Percentiles rank a stretch among this genome's conserved stretches.
Evolutionary conservation across 2,888 invertebrate species (phyloP).

Genomic region (Tenthredo mesomela): DNA sequence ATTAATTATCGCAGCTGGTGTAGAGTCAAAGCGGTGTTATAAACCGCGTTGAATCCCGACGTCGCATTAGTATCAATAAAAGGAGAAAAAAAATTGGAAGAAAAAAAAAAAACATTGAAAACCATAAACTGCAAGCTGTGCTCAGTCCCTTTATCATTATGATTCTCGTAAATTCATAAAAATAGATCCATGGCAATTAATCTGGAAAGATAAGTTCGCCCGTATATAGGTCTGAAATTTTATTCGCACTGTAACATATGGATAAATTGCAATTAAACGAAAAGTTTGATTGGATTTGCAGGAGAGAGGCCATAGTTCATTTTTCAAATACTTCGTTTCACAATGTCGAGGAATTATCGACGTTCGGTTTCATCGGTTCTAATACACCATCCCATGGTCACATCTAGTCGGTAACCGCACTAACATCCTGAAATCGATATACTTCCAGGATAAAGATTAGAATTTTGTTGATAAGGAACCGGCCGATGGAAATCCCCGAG

Average conservation of each 20-base stretch:
- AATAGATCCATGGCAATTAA: constrained; percentile 23
- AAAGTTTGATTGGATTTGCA: neutral
- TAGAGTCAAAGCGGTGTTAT: constrained; percentile 14
- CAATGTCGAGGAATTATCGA: neutral
- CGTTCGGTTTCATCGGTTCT: constrained; percentile 1
- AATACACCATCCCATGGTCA: neutral
- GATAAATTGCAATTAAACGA: neutral
- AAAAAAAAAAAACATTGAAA: neutral
- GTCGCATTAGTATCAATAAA: constrained; percentile 22
- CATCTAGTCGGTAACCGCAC: constrained; percentile 11
- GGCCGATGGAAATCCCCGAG: neutral
- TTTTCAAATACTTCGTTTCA: neutral
- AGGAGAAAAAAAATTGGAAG: no score
- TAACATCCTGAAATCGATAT: neutral
- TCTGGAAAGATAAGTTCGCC: constrained; percentile 27
- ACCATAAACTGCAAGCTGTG: constrained; percentile 35
- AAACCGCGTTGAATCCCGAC: constrained; percentile 23
- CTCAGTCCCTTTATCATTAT: constrained; percentile 25
- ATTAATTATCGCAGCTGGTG: constrained; percentile 15
- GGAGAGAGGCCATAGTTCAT: neutral
- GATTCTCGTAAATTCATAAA: constrained; percentile 43
- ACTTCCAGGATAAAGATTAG: neutral
- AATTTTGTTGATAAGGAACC: neutral
- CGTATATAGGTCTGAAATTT: neutral
- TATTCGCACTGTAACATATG: neutral